Conservation (phyloP, 2,113 vertebrate species). For the Ophthalmolycus amberensis region DNA sequence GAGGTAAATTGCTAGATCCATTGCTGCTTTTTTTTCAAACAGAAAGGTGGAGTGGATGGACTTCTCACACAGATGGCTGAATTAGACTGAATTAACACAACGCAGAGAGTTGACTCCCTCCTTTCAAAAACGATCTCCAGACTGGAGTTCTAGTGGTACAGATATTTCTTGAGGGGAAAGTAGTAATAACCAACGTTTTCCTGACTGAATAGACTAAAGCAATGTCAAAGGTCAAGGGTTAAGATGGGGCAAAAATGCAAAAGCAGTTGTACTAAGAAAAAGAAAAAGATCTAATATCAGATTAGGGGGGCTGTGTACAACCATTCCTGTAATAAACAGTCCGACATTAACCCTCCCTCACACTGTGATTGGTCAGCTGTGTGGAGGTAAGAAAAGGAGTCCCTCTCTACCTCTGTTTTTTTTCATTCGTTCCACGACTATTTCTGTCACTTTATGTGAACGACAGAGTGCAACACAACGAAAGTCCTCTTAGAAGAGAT, state of each 20-base stretch:
- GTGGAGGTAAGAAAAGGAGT: neutral
- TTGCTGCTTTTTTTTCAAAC: conserved; percentile 7
- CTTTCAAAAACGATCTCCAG: neutral
- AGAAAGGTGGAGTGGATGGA: neutral
- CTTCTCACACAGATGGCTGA: conserved; percentile 3
- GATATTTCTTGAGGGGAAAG: neutral
- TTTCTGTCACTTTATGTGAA: neutral
- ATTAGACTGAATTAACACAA: conserved; percentile 18
- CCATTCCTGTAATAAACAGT: neutral
- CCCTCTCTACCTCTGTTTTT: neutral
- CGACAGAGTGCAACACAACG: neutral
- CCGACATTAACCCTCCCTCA: neutral
- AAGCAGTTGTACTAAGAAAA: neutral
- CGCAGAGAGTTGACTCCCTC: neutral
- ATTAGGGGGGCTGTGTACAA: neutral
- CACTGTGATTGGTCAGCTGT: neutral
- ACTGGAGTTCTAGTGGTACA: neutral
- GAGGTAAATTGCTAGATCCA: conserved; percentile 42
- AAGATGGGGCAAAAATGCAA: neutral
- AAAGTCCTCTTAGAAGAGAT: neutral
- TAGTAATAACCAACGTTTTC: neutral
- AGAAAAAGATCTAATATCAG: neutral
- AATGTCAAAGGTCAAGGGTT: conserved; percentile 6
- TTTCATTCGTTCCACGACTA: neutral
- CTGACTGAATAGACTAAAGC: neutral